phyloP scores from a whole-genome alignment of 2,113 vertebrate genomes.

The Rousettus leschenaultii region DNA sequence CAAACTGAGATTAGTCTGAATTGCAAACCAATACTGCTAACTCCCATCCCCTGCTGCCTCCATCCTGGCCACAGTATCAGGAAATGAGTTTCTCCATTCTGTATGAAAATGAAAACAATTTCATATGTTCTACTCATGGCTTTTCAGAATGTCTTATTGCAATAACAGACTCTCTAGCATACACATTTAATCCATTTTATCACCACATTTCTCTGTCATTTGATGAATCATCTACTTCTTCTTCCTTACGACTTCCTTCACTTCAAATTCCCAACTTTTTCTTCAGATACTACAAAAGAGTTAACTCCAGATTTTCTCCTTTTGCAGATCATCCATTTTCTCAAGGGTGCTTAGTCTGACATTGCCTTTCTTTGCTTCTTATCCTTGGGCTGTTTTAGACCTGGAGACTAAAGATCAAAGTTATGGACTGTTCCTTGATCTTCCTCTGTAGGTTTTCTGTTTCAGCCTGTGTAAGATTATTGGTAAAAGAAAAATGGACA shows the following conservation, averaged over 20 bases:
- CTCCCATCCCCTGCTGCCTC: background rate
- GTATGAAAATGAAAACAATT: background rate
- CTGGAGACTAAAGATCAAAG: conserved; percentile 65
- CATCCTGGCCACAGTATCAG: background rate
- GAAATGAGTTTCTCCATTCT: background rate
- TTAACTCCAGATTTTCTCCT: background rate
- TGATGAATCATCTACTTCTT: background rate
- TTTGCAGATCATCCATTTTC: conserved; percentile 7
- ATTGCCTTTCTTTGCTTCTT: conserved; percentile 45
- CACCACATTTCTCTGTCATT: background rate
- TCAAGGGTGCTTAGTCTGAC: background rate
- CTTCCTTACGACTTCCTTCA: conserved; percentile 20
- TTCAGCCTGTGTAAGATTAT: conserved; percentile 6
- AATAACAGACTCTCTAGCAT: background rate
- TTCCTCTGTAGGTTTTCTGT: conserved; percentile 51
- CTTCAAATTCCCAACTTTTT: conserved; percentile 46
- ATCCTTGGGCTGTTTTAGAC: conserved; percentile 50
- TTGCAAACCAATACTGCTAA: background rate
- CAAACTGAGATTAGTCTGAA: background rate
- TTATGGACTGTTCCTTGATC: conserved; percentile 48
- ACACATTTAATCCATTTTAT: background rate
- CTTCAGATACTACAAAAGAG: conserved; percentile 44
- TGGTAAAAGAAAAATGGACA: conserved; percentile 37
- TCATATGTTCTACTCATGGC: background rate
- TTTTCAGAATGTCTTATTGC: background rate